Evolutionary conservation across 1,140 invertebrate species (phyloP), one percentile per base, ranked within the genome.

Genomic region (Oryzaephilus surinamensis): DNA sequence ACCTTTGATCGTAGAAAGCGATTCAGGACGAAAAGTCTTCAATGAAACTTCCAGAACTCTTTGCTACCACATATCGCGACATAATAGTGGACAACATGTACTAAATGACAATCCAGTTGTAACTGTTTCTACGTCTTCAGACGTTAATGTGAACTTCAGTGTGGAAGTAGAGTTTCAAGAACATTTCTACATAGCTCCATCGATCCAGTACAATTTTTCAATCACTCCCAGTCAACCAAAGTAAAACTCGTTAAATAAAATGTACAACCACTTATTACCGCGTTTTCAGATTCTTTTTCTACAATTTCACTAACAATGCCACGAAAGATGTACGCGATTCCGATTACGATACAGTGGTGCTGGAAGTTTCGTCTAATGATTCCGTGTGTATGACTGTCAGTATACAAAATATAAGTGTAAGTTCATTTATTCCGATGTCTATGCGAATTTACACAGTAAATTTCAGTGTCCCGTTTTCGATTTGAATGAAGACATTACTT

Each of bases 391-490:
- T 79, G 60, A 71, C 75, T 5, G 69, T 84, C 3, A 84, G 81
- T 14, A 74, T 86, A 51, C 83, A 85, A 57, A 78, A 81, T 56
- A 69, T 72, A 28, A 72, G 73, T 44, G 80, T 84, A 64, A 69
- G 72, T 66, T 33, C 16, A n/a, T n/a, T n/a, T n/a, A n/a, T 33
- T n/a, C 13, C n/a, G 14, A 21, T 36, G 19, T 43, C 19, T 28
- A 35, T 40, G 28, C 8, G 27, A 13, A 10, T 17, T 12, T 20
- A 14, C 29, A 34, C 2, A 29, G 17, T 36, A 48, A 27, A 50
- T 70, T 71, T 26, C 57, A 84, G 80, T 85, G 81, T 57, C 82
- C 81, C 13, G 75, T 84, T 1, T 80, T 77, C 58, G 83, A 85
- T 56, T 67, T 79, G 20, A 79, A 84, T 46, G 64, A 70, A 28